phyloP scores from a whole-genome alignment of 1,140 invertebrate genomes.

The Ylistrum balloti region DNA sequence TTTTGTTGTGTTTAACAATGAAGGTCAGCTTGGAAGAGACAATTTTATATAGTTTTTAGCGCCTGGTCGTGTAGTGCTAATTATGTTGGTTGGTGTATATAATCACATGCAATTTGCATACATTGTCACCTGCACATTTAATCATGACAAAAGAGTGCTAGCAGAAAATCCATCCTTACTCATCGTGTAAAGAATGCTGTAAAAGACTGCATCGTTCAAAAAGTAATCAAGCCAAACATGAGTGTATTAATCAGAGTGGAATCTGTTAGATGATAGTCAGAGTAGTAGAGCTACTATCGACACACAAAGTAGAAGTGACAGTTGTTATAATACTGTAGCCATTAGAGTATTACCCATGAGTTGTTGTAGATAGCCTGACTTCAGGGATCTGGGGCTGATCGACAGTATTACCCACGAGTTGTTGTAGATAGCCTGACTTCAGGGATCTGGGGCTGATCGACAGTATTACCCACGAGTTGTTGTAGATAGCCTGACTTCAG shows the following conservation, averaged over 20 bases:
- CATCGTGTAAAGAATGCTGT: neutral
- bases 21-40: neutral
- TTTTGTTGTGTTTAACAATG: neutral
- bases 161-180: neutral
- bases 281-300: neutral
- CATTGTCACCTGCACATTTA: conserved; percentile 33
- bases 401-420: neutral
- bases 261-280: no score
- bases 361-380: neutral
- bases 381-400: neutral
- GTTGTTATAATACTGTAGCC: neutral
- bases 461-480: neutral
- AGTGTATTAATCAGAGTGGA: no score
- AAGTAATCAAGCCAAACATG: neutral
- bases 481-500: neutral
- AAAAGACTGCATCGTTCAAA: conserved; percentile 8
- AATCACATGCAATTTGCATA: conserved; percentile 34
- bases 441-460: no score
- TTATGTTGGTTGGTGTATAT: neutral
- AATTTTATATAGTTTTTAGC: neutral
- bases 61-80: neutral
- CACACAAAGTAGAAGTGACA: neutral
- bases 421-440: neutral
- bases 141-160: conserved; percentile 33
- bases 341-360: neutral